Base-by-base conservation (phyloP, 2,113 vertebrate species). In the Centropus unirufus region DNA sequence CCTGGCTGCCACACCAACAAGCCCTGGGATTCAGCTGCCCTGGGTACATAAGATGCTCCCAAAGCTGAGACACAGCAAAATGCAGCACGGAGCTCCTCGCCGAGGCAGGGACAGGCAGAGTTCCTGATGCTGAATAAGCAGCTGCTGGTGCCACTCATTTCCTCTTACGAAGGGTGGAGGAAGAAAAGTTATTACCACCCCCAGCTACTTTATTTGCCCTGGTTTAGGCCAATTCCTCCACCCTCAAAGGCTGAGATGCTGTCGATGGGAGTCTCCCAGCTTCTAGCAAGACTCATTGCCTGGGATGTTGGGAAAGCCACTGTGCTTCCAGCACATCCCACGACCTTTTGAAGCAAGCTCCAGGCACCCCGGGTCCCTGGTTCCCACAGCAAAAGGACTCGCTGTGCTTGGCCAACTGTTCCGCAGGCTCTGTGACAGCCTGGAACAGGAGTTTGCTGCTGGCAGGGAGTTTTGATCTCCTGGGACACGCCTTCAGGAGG, bases 381-480 rank as follows among this genome's bases (percentile, higher is more conserved):
- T 12, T 40, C 16, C 9, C 3, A 36, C 46, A 32, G 55, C 9
- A 0, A 44, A 26, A 49, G 40, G 23, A 24, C 34, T 62, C 40
- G 5, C 4, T 1, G 3, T 3, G 14, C 61, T 34, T 62, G 1
- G 0, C 61, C 3, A 5, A 11, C 11, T 46, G 4, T 44, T 6
- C 68, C 1, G 8, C 17, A 24, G 52, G 6, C 10, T 23, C 52
- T 4, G 10, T 8, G 36, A 55, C 34, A 57, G 54, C 68, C 55
- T 51, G 79, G 63, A 20, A 21, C 6, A 29, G 62, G 29, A 73
- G 23, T 8, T 76, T 21, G 24, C 10, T 1, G 7, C 39, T 26
- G 18, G 23, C 24, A n/a, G 34, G 2, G 24, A 44, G 36, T 4
- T 51, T 27, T 22, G n/a, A 54, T 40, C 36, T 49, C 22, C 21